Percentiles rank a stretch among this genome's conserved stretches.
These are phyloP conservation scores for Pedionomus torquatus DNA, from an alignment of 2,113 vertebrate species.

Conservation along the genomic window DNA sequence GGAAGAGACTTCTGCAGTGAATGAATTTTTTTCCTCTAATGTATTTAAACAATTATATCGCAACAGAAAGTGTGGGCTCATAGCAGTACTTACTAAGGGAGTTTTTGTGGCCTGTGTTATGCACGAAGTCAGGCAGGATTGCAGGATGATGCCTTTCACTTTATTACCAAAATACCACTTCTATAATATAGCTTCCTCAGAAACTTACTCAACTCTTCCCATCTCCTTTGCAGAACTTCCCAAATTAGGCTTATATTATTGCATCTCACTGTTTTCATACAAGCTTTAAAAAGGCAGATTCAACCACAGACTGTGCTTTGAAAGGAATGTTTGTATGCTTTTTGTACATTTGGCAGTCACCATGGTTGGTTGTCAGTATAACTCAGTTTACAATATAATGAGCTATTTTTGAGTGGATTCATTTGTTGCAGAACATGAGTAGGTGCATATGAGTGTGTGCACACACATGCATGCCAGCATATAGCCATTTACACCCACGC, in stretches of 20 bases:
- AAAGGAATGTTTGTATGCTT: background rate
- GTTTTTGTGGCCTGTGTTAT: background rate
- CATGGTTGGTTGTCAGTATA: conserved; percentile 10
- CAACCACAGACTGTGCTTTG: conserved; percentile 5
- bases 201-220: background rate
- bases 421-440: background rate
- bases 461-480: accelerated
- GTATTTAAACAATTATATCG: background rate
- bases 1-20: background rate
- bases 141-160: background rate
- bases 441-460: background rate
- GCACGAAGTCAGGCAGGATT: background rate
- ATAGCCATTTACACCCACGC: background rate
- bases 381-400: background rate
- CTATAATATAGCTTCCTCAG: background rate
- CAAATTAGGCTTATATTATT: background rate
- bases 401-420: conserved; percentile 24
- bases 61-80: background rate
- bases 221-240: background rate
- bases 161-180: background rate
- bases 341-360: conserved; percentile 29
- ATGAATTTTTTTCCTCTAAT: background rate
- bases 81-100: background rate
- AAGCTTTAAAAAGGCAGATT: conserved; percentile 24
- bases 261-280: conserved; percentile 19